Evolutionary conservation across 2,888 invertebrate species (phyloP).

Genomic region (Petrolisthes manimaculis): DNA sequence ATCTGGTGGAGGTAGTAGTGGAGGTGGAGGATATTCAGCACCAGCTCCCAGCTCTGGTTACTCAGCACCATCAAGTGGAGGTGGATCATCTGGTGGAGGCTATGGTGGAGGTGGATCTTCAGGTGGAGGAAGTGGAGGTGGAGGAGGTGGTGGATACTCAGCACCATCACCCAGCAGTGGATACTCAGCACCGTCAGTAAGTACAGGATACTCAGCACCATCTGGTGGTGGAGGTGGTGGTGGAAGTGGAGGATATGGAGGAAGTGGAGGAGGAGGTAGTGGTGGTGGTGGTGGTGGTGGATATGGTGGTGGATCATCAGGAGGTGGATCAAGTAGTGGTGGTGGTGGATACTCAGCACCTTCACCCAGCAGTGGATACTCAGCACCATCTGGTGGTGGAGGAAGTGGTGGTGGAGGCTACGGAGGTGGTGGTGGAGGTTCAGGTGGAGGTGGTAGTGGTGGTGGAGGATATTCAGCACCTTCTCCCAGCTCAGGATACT

Average conservation of each 20-base stretch:
- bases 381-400: neutral
- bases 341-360: neutral
- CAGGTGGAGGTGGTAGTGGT: neutral
- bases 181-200: too few relatives aligned
- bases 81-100: neutral
- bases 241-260: neutral
- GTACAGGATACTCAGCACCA: too few relatives aligned
- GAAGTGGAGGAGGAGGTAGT: neutral
- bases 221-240: neutral
- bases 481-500: neutral
- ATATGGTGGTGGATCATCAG: neutral
- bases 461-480: constrained; percentile 2
- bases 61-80: too few relatives aligned
- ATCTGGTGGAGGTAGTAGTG: neutral
- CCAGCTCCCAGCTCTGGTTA: too few relatives aligned
- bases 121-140: neutral
- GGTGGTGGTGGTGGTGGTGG: too few relatives aligned
- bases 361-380: neutral
- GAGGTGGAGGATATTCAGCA: too few relatives aligned
- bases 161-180: too few relatives aligned
- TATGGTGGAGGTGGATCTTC: neutral
- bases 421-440: neutral
- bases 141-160: neutral
- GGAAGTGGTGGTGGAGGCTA: neutral
- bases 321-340: too few relatives aligned